Percentiles rank a stretch among this genome's conserved stretches.
phyloP scores from a whole-genome alignment of 2,888 invertebrate species.

The Exocentrus adspersus region DNA sequence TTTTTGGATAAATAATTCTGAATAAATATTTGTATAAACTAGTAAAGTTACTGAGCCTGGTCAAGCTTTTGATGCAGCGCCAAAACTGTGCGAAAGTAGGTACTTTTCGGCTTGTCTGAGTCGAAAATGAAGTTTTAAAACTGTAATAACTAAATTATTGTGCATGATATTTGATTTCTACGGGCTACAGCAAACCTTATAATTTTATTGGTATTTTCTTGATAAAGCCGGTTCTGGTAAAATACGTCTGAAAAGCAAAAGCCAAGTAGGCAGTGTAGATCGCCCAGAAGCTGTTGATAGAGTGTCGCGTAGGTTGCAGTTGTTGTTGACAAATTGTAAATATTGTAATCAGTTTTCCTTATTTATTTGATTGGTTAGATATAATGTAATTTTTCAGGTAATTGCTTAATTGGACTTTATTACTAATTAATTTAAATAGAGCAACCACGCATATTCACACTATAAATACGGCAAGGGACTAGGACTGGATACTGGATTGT shows the following conservation, averaged over 20 bases:
- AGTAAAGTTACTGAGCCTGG: too few species aligned
- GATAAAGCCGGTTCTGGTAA: neutral
- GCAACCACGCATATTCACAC: conserved; percentile 35
- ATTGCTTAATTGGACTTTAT: conserved; percentile 36
- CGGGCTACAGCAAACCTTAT: too few species aligned
- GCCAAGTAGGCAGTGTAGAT: conserved; percentile 33
- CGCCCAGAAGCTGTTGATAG: conserved; percentile 24
- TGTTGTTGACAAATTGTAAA: conserved; percentile 34
- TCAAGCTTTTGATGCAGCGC: neutral
- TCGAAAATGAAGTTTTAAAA: neutral
- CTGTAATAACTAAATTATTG: too few species aligned
- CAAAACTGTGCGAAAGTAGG: too few species aligned
- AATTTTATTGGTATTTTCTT: too few species aligned
- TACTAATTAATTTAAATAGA: conserved; percentile 30
- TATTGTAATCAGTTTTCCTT: conserved; percentile 31
- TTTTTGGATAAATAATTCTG: too few species aligned
- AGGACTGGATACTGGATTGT: conserved; percentile 19
- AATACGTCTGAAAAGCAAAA: conserved; percentile 30
- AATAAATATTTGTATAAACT: too few species aligned
- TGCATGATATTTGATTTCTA: too few species aligned
- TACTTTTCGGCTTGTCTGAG: too few species aligned
- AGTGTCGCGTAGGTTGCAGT: conserved; percentile 25
- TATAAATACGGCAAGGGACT: conserved; percentile 7
- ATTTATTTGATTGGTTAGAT: conserved; percentile 22
- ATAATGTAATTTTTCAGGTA: conserved; percentile 28